phyloP scores from a whole-genome alignment of 2,113 vertebrate genomes.

The Lontra canadensis region DNA sequence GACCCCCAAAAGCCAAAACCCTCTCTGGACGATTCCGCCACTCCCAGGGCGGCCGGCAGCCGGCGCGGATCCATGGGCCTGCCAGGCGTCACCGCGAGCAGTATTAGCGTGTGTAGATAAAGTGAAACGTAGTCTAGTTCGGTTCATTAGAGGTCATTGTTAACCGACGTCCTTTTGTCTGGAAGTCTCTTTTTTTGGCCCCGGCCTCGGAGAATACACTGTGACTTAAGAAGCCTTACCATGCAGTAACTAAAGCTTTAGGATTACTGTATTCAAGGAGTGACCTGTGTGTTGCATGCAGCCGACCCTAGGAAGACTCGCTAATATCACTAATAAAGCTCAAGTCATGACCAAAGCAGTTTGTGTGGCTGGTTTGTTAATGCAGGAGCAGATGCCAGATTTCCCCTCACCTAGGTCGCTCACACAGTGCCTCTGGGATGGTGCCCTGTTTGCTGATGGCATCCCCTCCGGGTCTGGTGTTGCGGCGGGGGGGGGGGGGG shows the following conservation, averaged over 20 bases:
- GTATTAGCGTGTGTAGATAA: slow-evolving; percentile 91
- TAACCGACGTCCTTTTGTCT: slow-evolving; percentile 82
- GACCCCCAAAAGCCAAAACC: background rate
- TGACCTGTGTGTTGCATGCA: slow-evolving; percentile 94
- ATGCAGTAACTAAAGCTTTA: slow-evolving; percentile 86
- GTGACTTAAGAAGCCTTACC: slow-evolving; percentile 93
- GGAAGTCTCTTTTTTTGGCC: slow-evolving; percentile 81
- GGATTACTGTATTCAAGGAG: slow-evolving; percentile 85
- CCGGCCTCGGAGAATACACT: slow-evolving; percentile 89
- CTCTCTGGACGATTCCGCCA: background rate
- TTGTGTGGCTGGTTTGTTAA: slow-evolving; percentile 73
- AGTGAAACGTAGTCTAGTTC: slow-evolving; percentile 83
- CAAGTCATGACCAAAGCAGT: slow-evolving; percentile 77
- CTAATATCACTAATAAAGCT: slow-evolving; percentile 85
- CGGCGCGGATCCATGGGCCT: slow-evolving; percentile 81
- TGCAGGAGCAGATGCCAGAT: fast-evolving
- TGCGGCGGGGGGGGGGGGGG: fast-evolving
- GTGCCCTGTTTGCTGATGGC: background rate
- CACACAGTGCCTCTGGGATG: fast-evolving
- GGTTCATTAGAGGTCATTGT: slow-evolving; percentile 85
- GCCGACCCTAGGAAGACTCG: slow-evolving; percentile 88
- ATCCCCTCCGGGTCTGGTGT: background rate
- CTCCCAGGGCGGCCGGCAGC: slow-evolving; percentile 69
- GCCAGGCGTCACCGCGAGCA: slow-evolving; percentile 84
- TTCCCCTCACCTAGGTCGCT: fast-evolving